Evolutionary conservation across 2,113 vertebrate genomes (phyloP).

Genomic region (Cairina moschata): DNA sequence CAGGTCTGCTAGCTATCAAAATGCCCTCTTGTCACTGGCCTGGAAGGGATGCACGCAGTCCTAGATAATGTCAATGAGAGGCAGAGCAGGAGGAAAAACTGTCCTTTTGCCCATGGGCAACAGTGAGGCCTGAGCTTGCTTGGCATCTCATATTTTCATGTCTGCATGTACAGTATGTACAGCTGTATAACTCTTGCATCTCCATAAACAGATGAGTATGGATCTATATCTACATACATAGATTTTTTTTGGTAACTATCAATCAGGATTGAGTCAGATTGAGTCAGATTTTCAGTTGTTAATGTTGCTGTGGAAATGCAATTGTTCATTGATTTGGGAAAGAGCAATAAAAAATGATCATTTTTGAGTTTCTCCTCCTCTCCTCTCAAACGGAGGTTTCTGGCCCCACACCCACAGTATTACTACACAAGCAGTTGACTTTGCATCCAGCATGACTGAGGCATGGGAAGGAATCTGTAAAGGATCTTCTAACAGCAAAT

Average conservation of each 20-base stretch:
- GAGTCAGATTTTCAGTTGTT: neutral
- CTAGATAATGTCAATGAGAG: neutral
- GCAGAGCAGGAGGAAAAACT: neutral
- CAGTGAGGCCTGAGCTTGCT: neutral
- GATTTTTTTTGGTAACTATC: neutral
- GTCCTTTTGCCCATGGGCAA: neutral
- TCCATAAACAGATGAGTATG: neutral
- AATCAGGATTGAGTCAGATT: neutral
- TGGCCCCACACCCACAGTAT: neutral
- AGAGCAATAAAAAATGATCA: neutral
- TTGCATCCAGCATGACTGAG: neutral
- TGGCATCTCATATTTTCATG: neutral
- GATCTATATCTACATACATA: neutral
- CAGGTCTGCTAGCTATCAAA: neutral
- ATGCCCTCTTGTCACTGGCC: neutral
- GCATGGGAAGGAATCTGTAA: neutral
- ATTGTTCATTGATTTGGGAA: neutral
- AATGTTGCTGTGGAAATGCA: neutral
- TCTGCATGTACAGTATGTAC: rapidly evolving
- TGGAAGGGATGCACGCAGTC: neutral
- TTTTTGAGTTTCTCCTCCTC: neutral
- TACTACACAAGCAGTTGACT: neutral
- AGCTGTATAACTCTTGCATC: neutral
- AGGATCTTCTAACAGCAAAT: neutral
- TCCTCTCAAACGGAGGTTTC: neutral